Percentiles rank a stretch among this genome's conserved stretches.
Evolutionary conservation across 2,797 vertebrate genomes (phyloP).

Genomic region (Trachurus trachurus): DNA sequence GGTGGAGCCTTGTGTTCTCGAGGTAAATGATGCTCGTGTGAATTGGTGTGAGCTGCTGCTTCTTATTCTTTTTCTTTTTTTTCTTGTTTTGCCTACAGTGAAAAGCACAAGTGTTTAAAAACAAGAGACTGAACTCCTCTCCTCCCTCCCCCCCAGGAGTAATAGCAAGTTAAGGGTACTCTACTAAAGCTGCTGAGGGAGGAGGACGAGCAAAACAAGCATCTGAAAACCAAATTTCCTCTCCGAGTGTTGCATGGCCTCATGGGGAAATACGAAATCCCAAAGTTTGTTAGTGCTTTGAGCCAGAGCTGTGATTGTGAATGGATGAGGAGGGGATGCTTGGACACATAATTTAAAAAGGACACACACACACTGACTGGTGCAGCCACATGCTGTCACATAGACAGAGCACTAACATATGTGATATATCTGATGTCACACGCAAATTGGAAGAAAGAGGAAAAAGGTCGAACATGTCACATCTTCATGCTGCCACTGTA

Average conservation of each 20-base stretch:
- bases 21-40: conserved; percentile 27
- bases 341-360: not conserved
- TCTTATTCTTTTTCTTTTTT: too few species aligned
- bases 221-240: conserved; percentile 3
- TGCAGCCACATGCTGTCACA: not conserved
- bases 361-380: not conserved
- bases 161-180: not conserved
- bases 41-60: conserved; percentile 26
- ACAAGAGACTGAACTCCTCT: conserved; percentile 8
- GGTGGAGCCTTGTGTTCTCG: conserved; percentile 30
- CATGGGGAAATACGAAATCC: conserved; percentile 18
- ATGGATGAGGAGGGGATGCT: not conserved
- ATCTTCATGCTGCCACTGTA: conserved; percentile 2
- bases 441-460: conserved; percentile 18
- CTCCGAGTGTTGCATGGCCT: not conserved
- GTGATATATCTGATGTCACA: not conserved
- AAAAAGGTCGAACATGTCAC: conserved; percentile 27
- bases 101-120: conserved; percentile 29
- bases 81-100: conserved; percentile 20
- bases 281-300: conserved; percentile 29
- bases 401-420: not conserved
- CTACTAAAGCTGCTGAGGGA: not conserved
- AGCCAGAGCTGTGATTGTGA: conserved; percentile 18
- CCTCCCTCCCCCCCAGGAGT: not conserved
- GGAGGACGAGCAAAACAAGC: conserved; percentile 16